A percentile compares a stretch with the other conserved stretches of the same genome.
These are phyloP conservation scores for Anomalospiza imberbis DNA, from an alignment of 2,797 vertebrate genomes.

Conservation along the genomic window DNA sequence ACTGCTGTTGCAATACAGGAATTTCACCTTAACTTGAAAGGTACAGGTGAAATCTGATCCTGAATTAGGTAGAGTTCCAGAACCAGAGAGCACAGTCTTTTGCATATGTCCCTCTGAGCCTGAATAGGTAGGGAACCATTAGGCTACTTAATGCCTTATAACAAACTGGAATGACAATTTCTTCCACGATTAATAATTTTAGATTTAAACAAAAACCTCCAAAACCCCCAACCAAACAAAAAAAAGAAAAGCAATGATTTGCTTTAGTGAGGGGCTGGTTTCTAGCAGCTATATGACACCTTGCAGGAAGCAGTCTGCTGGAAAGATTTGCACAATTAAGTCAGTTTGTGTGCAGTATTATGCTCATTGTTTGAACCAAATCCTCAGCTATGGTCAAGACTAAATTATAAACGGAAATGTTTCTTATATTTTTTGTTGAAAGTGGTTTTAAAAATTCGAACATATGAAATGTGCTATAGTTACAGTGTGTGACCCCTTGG, in stretches of 20 bases:
- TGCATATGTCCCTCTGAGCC: neutral
- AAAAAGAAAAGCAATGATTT: neutral
- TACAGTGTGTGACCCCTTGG: slow-evolving; percentile 29
- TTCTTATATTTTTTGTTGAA: slow-evolving; percentile 56
- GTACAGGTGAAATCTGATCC: neutral
- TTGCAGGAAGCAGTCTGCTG: neutral
- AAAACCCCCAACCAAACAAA: neutral
- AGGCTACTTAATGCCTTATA: neutral
- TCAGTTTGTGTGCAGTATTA: neutral
- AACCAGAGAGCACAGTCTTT: neutral
- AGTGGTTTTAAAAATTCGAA: slow-evolving; percentile 20
- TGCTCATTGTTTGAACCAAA: neutral
- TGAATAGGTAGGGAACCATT: neutral
- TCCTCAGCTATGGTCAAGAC: neutral
- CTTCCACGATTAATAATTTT: neutral
- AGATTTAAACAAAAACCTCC: neutral
- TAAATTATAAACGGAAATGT: neutral
- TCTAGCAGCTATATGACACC: neutral
- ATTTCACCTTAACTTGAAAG: neutral
- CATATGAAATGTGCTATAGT: slow-evolving; percentile 6
- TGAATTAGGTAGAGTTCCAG: neutral
- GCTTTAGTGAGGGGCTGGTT: neutral
- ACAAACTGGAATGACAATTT: neutral
- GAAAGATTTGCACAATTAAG: neutral
- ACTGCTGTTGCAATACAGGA: neutral